Evolutionary conservation across 2,888 invertebrate species (phyloP), one percentile per base, ranked within the genome.

Genomic region (Bembecia ichneumoniformis): DNA sequence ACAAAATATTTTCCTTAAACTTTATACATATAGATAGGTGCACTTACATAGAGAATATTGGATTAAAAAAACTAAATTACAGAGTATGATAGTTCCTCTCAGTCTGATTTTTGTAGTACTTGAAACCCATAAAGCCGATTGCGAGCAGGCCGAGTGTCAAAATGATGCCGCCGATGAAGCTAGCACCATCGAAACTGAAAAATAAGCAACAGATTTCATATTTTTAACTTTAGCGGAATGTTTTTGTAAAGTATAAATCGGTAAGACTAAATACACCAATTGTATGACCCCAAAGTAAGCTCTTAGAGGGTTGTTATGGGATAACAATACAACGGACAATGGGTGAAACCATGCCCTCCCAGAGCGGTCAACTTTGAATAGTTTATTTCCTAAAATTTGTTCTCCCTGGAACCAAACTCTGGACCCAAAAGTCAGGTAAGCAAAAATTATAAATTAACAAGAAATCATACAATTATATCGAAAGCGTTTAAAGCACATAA

Each of bases 71-170:
- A 51, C 51, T 54, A 64, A 58, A 51, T 93, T 94, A 96, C 74
- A 96, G 91, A 54, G 95, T 96, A 69, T 95, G 95, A 79, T 96
- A 97, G 81, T 95, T 95, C 60, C 92, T 90, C 75, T 94, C 96
- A 52, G 93, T 93, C 68, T 93, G 91, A 54, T 94, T 92, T 77
- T 93, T 94, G 88, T 96, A 96, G 78, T 96, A 95, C 74, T 95
- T 96, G 87, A 93, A 94, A 36, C 93, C 94, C 65, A 96, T 92
- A 77, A 93, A 91, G 2, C 92, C 92, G 51, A 97, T 92, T 9
- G 93, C 95, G 49, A 95, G 88, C 15, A 96, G 76, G 35, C 95
- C 95, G 16, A 92, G 79, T 7, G 94, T 92, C 52, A 96, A 82
- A 28, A 96, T 92, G 53, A 96, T 96, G 44, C 97, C 97, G 34